A percentile compares a stretch with the other conserved stretches of the same genome.
These are phyloP conservation scores for Crematogaster levior DNA, from an alignment of 2,888 invertebrate genomes.

Conservation along the genomic window DNA sequence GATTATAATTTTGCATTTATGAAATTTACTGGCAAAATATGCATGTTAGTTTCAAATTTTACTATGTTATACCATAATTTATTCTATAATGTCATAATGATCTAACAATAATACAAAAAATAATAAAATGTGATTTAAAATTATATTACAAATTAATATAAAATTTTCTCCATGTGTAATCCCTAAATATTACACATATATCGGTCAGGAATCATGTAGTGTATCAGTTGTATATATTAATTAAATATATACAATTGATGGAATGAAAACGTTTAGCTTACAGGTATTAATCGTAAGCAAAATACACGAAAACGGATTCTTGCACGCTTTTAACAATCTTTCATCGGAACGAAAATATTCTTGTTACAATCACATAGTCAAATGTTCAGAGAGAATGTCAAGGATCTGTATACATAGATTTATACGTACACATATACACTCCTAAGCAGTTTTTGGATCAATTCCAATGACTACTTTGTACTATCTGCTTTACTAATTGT, in stretches of 20 bases:
- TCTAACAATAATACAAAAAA: too few relatives aligned
- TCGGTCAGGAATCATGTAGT: background rate
- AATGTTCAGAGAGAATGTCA: constrained; percentile 9
- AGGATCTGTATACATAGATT: constrained; percentile 19
- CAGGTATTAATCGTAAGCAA: background rate
- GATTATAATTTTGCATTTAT: too few relatives aligned
- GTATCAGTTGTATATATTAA: background rate
- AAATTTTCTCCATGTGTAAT: too few relatives aligned
- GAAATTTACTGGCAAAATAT: too few relatives aligned
- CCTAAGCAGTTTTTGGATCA: constrained; percentile 58
- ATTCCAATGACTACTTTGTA: constrained; percentile 62
- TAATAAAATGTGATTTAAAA: too few relatives aligned
- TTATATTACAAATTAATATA: too few relatives aligned
- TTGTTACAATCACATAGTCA: background rate
- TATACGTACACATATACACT: constrained; percentile 30
- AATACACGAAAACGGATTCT: constrained; percentile 19
- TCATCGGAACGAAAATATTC: background rate
- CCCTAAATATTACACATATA: background rate
- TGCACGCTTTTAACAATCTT: constrained; percentile 7
- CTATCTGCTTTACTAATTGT: constrained; percentile 39
- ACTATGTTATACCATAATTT: too few relatives aligned
- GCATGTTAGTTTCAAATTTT: too few relatives aligned
- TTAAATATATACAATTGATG: background rate
- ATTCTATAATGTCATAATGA: too few relatives aligned
- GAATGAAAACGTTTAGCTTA: background rate